Conservation (phyloP, 30 jellyfish, hydroid and myxozoan species). For the Cassiopea andromeda region DNA sequence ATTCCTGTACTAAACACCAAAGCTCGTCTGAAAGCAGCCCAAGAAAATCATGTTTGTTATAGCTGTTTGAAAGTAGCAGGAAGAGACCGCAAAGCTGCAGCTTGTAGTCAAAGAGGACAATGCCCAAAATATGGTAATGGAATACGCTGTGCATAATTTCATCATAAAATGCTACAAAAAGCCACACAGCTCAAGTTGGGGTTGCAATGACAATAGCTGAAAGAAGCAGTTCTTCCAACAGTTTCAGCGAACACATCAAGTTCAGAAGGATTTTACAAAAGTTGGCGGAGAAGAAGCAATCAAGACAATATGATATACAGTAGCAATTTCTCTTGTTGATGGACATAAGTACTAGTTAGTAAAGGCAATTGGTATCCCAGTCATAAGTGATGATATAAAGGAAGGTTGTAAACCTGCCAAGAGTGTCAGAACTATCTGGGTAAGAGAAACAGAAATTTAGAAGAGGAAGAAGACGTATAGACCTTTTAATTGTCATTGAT, state of each 20-base stretch:
- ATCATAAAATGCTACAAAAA: slow-evolving; percentile 52
- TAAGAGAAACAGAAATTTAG: slow-evolving; percentile 22
- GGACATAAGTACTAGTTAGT: slow-evolving; percentile 45
- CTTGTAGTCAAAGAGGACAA: slow-evolving; percentile 45
- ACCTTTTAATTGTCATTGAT: slow-evolving; percentile 70
- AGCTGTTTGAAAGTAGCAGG: slow-evolving; percentile 67
- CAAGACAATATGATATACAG: slow-evolving; percentile 47
- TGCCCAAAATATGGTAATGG: slow-evolving; percentile 47
- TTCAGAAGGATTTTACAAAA: slow-evolving; percentile 64
- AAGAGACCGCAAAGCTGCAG: slow-evolving; percentile 57
- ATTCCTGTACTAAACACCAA: slow-evolving; percentile 48
- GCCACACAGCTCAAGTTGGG: slow-evolving; percentile 24
- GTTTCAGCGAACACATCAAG: slow-evolving; percentile 52
- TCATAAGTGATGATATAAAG: slow-evolving; percentile 45
- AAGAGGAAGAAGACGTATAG: slow-evolving; percentile 62
- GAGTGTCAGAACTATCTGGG: slow-evolving; percentile 43
- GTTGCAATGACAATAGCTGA: slow-evolving; percentile 61
- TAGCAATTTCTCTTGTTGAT: slow-evolving; percentile 40
- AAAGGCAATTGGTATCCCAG: slow-evolving; percentile 69
- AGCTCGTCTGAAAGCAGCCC: slow-evolving; percentile 56
- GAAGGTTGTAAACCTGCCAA: slow-evolving; percentile 25
- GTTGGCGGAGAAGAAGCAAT: slow-evolving; percentile 74
- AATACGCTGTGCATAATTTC: slow-evolving; percentile 53
- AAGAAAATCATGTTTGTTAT: slow-evolving; percentile 70
- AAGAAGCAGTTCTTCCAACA: slow-evolving; percentile 56